Conservation (phyloP, 2,113 vertebrate species). For the Phalacrocorax brasilianus region DNA sequence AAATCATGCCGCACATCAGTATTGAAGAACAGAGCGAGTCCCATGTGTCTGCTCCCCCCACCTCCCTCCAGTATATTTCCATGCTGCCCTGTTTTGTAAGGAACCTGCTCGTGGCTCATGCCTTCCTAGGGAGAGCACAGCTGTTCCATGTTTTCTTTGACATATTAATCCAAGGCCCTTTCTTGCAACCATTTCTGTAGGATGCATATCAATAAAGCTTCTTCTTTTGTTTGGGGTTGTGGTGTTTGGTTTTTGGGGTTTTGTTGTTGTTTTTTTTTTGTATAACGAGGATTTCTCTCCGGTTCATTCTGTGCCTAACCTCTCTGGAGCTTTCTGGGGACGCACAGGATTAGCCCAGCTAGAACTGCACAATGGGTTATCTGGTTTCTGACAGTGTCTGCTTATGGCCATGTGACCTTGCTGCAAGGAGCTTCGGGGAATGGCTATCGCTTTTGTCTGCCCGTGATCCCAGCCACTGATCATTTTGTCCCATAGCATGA, state of each 20-base stretch:
- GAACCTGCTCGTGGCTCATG: not conserved
- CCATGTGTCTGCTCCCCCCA: not conserved
- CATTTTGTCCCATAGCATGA: not conserved
- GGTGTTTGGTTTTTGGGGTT: not conserved
- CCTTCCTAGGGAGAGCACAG: constrained; percentile 1
- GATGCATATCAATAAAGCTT: constrained; percentile 69
- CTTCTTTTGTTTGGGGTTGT: not conserved
- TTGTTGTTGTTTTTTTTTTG: not conserved
- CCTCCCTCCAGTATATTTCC: not conserved
- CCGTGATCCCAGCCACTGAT: constrained; percentile 47
- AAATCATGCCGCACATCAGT: not conserved
- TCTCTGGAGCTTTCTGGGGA: constrained; percentile 23
- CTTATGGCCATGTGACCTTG: constrained; percentile 26
- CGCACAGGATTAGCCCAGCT: not conserved
- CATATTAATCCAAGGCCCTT: constrained; percentile 41
- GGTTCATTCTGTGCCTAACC: not conserved
- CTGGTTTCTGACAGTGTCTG: constrained; percentile 26
- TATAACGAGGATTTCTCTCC: constrained; percentile 10
- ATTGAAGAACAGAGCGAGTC: not conserved
- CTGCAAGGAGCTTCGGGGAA: constrained; percentile 41
- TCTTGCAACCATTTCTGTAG: constrained; percentile 48
- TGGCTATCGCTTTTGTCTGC: constrained; percentile 20
- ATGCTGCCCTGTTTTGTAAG: not conserved
- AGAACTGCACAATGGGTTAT: constrained; percentile 38
- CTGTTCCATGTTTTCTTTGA: constrained; percentile 9